These are phyloP conservation scores for Hippopotamyrus pictus DNA, from an alignment of 2,797 vertebrate species.

Conservation along the genomic window DNA sequence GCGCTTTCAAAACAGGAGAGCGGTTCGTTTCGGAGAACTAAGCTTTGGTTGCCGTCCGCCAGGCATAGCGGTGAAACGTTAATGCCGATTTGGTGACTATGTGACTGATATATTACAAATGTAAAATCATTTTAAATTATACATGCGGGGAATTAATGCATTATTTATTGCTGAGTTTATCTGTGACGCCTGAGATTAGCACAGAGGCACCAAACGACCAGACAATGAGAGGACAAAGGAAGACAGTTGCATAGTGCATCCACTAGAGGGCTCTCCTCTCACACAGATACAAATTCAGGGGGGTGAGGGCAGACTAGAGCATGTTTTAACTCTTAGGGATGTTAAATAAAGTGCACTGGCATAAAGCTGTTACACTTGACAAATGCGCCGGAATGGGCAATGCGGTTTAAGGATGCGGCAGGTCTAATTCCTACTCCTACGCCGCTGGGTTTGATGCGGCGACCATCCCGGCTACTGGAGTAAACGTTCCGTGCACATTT, in stretches of 20 bases:
- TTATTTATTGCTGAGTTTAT: neutral
- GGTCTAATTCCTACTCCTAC: neutral
- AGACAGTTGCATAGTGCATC: neutral
- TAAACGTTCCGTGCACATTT: neutral
- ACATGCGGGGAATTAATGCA: neutral
- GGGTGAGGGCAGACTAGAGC: neutral
- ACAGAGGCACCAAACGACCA: neutral
- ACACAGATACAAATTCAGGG: neutral
- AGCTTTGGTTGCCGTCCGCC: neutral
- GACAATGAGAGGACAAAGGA: neutral
- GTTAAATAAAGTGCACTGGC: neutral
- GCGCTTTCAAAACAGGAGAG: neutral
- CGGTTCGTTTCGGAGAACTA: neutral
- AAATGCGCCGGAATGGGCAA: neutral
- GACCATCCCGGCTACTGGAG: neutral
- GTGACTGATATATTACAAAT: neutral
- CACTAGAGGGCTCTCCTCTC: constrained; percentile 19
- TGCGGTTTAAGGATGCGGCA: neutral
- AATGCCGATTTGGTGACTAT: neutral
- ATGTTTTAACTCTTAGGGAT: neutral
- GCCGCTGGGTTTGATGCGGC: neutral
- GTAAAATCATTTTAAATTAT: neutral
- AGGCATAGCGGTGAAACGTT: neutral
- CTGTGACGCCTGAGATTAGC: neutral
- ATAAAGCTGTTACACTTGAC: neutral